A percentile compares a stretch with the other conserved stretches of the same genome.
phyloP scores from a whole-genome alignment of 1,140 invertebrate species.

The Ostrea denselamellosa region DNA sequence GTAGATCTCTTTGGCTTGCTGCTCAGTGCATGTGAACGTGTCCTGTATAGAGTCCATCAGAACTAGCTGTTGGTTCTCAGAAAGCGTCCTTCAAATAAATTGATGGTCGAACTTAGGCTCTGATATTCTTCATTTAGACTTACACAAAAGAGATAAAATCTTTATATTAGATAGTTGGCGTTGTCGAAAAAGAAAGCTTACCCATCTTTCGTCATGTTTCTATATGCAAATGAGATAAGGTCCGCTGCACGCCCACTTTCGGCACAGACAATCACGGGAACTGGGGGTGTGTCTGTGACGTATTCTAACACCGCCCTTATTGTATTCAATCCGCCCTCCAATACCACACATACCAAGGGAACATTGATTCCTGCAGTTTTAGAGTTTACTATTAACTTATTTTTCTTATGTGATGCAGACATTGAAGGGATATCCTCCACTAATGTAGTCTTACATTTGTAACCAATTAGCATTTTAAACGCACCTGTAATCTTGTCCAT shows the following conservation, averaged over 20 bases:
- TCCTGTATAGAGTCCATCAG: not conserved
- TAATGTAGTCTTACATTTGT: no score
- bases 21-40: constrained; percentile 12
- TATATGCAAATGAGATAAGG: constrained; percentile 26
- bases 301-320: constrained; percentile 20
- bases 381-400: not conserved
- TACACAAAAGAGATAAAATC: no score
- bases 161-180: no score
- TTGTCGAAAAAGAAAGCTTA: not conserved
- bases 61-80: not conserved
- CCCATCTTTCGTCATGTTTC: not conserved
- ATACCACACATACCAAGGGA: constrained; percentile 13
- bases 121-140: no score
- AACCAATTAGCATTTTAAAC: no score
- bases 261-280: constrained; percentile 1
- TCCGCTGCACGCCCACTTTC: constrained; percentile 26
- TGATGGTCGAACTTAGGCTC: no score
- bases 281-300: not conserved
- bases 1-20: constrained; percentile 3
- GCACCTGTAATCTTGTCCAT: no score
- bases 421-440: no score
- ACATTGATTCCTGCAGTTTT: not conserved
- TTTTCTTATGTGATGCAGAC: not conserved
- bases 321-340: not conserved
- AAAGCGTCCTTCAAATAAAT: not conserved